Conservation (phyloP, 2,888 invertebrate genomes). For the Lasioglossum zephyrum region DNA sequence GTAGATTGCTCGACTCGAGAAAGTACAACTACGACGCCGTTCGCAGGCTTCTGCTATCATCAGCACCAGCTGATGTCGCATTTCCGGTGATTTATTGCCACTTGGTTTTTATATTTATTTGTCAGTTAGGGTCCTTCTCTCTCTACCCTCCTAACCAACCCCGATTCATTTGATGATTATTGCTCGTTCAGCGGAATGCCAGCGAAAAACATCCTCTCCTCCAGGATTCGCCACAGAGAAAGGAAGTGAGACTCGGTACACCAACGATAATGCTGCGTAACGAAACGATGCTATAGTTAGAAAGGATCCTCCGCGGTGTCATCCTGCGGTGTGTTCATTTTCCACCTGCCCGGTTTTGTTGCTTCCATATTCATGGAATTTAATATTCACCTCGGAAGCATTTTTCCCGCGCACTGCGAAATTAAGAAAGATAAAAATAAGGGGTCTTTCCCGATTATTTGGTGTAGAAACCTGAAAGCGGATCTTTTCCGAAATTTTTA, state of each 20-base stretch:
- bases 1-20: neutral
- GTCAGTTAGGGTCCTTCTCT: neutral
- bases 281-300: slow-evolving; percentile 1
- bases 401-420: neutral
- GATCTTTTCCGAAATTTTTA: neutral
- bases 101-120: slow-evolving; percentile 22
- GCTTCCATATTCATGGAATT: neutral
- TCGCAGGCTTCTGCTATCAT: neutral
- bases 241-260: neutral
- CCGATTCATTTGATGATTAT: slow-evolving; percentile 17
- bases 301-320: neutral
- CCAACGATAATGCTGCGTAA: neutral
- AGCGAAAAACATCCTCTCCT: neutral
- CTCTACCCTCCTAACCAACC: neutral
- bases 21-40: neutral
- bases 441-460: neutral
- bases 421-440: neutral
- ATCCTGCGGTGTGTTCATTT: neutral
- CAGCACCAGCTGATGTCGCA: neutral
- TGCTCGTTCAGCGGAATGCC: neutral
- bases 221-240: neutral
- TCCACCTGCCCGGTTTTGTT: neutral
- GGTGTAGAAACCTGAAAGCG: neutral
- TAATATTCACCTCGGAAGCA: neutral
- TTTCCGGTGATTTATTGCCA: slow-evolving; percentile 23